Evolutionary conservation across 2,113 vertebrate genomes (phyloP).

Genomic region (Electrona antarctica): DNA sequence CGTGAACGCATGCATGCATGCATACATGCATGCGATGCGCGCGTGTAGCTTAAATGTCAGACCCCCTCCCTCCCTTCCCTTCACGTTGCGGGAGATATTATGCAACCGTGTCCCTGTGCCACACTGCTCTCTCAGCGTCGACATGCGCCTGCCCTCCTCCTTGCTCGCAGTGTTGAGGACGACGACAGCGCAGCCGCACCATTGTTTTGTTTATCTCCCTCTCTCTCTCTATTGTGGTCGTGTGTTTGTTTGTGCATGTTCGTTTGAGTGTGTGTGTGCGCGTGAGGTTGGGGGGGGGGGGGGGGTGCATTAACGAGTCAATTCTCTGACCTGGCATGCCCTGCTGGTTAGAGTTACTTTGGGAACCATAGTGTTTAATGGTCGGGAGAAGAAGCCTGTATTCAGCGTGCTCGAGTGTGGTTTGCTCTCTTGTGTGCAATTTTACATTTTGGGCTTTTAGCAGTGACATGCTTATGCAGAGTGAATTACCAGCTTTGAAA

Average conservation of each 20-base stretch:
- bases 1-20: too few relatives aligned
- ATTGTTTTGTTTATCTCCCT: slow-evolving; percentile 47
- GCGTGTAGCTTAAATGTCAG: slow-evolving; percentile 60
- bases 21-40: background rate
- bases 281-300: background rate
- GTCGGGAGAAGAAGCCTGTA: background rate
- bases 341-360: slow-evolving; percentile 38
- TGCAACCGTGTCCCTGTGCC: slow-evolving; percentile 50
- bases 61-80: slow-evolving; percentile 7
- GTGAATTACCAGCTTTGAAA: too few relatives aligned
- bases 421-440: too few relatives aligned
- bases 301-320: slow-evolving; percentile 59
- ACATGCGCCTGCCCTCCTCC: slow-evolving; percentile 55
- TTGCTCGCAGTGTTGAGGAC: slow-evolving; percentile 48
- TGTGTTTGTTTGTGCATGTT: too few relatives aligned
- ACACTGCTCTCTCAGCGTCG: slow-evolving; percentile 40
- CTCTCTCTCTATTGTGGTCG: too few relatives aligned
- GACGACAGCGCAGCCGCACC: slow-evolving; percentile 54
- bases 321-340: slow-evolving; percentile 57
- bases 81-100: slow-evolving; percentile 50
- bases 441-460: too few relatives aligned
- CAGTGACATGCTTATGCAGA: too few relatives aligned
- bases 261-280: too few relatives aligned
- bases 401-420: too few relatives aligned
- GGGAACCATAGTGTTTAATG: background rate